Evolutionary conservation across 2,888 invertebrate genomes (phyloP), one percentile per base, ranked within the genome.

Genomic region (Ctena decussata): DNA sequence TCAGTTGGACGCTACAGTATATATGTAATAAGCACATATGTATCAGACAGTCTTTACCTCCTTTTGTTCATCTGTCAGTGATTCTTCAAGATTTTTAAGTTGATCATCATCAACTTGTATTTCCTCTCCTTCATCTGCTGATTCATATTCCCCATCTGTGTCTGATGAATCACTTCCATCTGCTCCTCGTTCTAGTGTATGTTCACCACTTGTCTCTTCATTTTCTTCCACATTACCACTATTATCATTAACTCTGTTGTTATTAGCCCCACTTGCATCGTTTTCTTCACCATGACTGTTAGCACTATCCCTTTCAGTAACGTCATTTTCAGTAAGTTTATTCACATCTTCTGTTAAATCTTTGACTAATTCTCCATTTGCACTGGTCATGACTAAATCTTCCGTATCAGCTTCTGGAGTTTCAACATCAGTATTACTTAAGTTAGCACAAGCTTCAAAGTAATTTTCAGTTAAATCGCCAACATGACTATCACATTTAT

Each of bases 11-110:
- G n/a, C n/a, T n/a, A n/a, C n/a, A n/a, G n/a, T n/a, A n/a, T n/a
- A n/a, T n/a, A n/a, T n/a, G n/a, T n/a, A n/a, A n/a, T n/a, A n/a
- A n/a, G n/a, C n/a, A n/a, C n/a, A n/a, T n/a, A n/a, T n/a, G n/a
- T n/a, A n/a, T n/a, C n/a, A n/a, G n/a, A n/a, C n/a, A n/a, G n/a
- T n/a, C 41, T 21, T 27, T 32, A 94, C 91, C 87, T 86, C 82
- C 70, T 92, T 93, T 75, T 92, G 86, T 86, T 93, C 91, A 60
- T 92, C 91, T 75, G 91, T 85, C 27, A 89, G 72, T 11, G 77
- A 82, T 30, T 88, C 90, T 75, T 93, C 93, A 15, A 91, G 60
- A 24, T 85, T 80, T 71, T 85, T 86, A 15, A 87, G 53, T 11
- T 84, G 76, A 65, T 90, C 84, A 57, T 91, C 87, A 70, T 91